Percentiles rank a stretch among this genome's conserved stretches.
phyloP scores from a whole-genome alignment of 2,888 invertebrate genomes.

The Carcina quercana region DNA sequence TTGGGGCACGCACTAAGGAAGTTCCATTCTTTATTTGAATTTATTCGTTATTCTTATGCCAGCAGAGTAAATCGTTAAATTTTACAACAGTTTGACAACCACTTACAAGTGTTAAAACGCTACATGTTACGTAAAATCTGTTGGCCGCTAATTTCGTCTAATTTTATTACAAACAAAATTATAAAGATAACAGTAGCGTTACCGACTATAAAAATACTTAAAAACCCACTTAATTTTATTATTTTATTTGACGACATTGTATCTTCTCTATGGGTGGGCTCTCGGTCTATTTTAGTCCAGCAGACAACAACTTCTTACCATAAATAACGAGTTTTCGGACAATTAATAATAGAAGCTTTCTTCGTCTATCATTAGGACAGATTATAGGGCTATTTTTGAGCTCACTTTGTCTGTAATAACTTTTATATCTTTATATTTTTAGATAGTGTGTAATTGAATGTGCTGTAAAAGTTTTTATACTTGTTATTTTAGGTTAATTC shows the following conservation, averaged over 20 bases:
- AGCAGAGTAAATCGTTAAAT: no score
- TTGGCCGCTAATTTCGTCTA: background rate
- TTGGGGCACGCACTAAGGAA: no score
- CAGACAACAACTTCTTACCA: conserved; percentile 48
- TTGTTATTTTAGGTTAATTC: background rate
- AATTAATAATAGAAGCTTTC: conserved; percentile 60
- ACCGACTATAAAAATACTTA: conserved; percentile 37
- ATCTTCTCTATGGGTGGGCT: conserved; percentile 54
- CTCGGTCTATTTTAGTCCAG: conserved; percentile 50
- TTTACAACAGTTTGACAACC: no score
- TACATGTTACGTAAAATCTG: background rate
- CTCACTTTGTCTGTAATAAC: conserved; percentile 1
- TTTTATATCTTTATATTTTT: no score
- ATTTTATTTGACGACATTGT: conserved; percentile 43
- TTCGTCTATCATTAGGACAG: conserved; percentile 46
- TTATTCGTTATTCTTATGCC: no score
- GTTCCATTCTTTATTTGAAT: no score
- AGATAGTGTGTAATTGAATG: no score
- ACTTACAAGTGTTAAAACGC: no score
- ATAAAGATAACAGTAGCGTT: conserved; percentile 38
- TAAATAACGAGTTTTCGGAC: conserved; percentile 66
- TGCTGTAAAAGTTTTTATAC: background rate
- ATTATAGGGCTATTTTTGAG: conserved; percentile 34
- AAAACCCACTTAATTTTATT: conserved; percentile 36
- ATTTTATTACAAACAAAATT: background rate